Evolutionary conservation across 2,888 invertebrate genomes (phyloP).

Genomic region (Papilio elwesi): DNA sequence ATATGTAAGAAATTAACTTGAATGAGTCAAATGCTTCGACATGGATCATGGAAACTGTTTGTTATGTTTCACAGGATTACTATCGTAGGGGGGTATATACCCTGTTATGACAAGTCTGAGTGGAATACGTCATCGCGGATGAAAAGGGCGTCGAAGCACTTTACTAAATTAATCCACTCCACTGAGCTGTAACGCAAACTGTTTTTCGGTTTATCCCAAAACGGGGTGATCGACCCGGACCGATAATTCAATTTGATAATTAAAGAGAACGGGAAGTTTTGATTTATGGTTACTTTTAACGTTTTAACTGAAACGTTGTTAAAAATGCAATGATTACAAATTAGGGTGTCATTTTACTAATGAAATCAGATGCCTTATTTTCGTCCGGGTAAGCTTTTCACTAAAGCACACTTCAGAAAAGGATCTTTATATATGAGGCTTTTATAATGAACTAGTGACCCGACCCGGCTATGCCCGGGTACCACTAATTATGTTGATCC

Average conservation of each 20-base stretch:
- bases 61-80: conserved; percentile 33
- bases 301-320: background rate
- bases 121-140: conserved; percentile 35
- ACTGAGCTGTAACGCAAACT: conserved; percentile 38
- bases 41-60: background rate
- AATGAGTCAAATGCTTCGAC: background rate
- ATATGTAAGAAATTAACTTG: too few relatives aligned
- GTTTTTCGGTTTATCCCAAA: conserved; percentile 34
- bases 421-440: too few relatives aligned
- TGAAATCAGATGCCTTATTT: background rate
- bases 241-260: conserved; percentile 37
- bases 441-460: too few relatives aligned
- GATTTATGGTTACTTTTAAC: conserved; percentile 22
- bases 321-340: background rate
- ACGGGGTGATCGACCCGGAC: conserved; percentile 26
- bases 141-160: conserved; percentile 39
- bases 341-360: too few relatives aligned
- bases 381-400: background rate
- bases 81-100: conserved; percentile 17
- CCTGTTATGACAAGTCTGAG: conserved; percentile 36
- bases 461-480: too few relatives aligned
- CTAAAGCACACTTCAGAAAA: too few relatives aligned
- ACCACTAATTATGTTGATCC: too few relatives aligned
- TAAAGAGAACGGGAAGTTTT: conserved; percentile 18
- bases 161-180: conserved; percentile 40